A percentile compares a stretch with the other conserved stretches of the same genome.
phyloP scores from a whole-genome alignment of 1,140 invertebrate genomes.

The Heliconius melpomene region DNA sequence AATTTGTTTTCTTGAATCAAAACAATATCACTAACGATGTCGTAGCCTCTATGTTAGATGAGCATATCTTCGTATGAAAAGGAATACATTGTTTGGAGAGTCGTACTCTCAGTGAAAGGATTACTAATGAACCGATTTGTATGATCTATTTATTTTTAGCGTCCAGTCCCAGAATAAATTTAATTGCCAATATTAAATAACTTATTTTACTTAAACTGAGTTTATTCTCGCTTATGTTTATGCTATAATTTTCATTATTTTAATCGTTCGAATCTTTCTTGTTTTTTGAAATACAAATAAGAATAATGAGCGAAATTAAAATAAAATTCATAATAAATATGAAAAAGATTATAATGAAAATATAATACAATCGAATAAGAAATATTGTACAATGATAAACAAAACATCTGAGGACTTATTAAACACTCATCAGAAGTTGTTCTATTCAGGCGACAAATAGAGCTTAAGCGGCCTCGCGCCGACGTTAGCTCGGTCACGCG shows the following conservation, averaged over 20 bases:
- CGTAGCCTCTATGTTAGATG: slow-evolving; percentile 19
- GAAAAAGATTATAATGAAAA: too few species aligned
- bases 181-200: neutral
- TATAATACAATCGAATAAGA: neutral
- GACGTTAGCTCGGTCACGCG: slow-evolving; percentile 59
- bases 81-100: slow-evolving; percentile 8
- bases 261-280: too few species aligned
- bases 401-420: slow-evolving; percentile 44
- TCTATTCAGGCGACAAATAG: slow-evolving; percentile 53
- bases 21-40: slow-evolving; percentile 22
- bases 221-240: too few species aligned
- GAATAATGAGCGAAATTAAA: too few species aligned
- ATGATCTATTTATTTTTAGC: slow-evolving; percentile 15
- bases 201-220: too few species aligned
- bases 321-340: too few species aligned
- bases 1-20: slow-evolving; percentile 18
- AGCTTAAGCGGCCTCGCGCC: slow-evolving; percentile 46
- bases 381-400: slow-evolving; percentile 22
- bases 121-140: slow-evolving; percentile 27
- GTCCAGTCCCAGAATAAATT: neutral
- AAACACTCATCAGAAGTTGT: slow-evolving; percentile 54
- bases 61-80: slow-evolving; percentile 22
- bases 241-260: too few species aligned
- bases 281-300: too few species aligned
- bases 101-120: slow-evolving; percentile 20